Percentiles rank a stretch among this genome's conserved stretches.
phyloP scores from a whole-genome alignment of 2,113 vertebrate genomes.

The Atrichornis clamosus region DNA sequence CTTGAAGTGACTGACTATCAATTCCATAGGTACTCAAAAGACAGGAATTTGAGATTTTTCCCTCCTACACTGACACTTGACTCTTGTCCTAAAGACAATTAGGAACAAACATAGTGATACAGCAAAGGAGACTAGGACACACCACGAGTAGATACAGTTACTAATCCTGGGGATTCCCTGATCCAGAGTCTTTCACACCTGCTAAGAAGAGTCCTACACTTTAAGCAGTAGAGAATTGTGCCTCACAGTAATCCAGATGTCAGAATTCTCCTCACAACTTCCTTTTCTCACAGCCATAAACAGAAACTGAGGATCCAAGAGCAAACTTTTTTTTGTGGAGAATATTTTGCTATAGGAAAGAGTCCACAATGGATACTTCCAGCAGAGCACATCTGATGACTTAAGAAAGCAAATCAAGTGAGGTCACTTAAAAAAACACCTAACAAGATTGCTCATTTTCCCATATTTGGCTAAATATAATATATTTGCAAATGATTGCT shows the following conservation, averaged over 20 bases:
- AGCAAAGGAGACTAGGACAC: not conserved
- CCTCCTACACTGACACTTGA: not conserved
- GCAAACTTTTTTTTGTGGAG: not conserved
- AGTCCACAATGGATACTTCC: not conserved
- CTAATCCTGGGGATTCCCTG: not conserved
- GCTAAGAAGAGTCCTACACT: not conserved
- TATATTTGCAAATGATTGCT: not conserved
- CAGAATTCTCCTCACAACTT: not conserved
- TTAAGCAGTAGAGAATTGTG: not conserved
- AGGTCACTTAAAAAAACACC: not conserved
- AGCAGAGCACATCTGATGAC: not conserved
- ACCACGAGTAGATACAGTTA: not conserved
- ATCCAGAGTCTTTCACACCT: not conserved
- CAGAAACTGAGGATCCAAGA: not conserved
- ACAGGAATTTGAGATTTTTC: not conserved
- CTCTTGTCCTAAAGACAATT: not conserved
- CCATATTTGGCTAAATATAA: not conserved
- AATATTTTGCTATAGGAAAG: not conserved
- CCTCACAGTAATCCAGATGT: not conserved
- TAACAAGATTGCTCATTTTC: not conserved
- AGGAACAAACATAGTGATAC: not conserved
- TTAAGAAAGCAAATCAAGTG: not conserved
- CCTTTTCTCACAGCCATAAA: not conserved
- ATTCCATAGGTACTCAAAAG: not conserved
- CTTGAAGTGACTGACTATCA: not conserved